A percentile compares a stretch with the other conserved stretches of the same genome.
Evolutionary conservation across 2,888 invertebrate genomes (phyloP).

Genomic region (Phymatocera aterrima): DNA sequence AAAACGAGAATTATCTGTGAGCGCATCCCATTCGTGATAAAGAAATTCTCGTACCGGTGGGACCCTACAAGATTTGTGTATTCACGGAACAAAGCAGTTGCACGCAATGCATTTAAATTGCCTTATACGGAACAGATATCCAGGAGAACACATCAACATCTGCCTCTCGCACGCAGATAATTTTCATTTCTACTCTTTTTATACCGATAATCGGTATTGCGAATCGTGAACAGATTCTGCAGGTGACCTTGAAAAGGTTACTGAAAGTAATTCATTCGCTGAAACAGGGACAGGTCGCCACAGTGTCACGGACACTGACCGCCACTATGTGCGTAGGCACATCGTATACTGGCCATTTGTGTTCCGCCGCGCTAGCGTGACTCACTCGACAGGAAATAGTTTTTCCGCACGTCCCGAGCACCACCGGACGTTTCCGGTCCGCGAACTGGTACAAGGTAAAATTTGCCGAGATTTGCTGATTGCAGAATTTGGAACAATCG

Average conservation of each 20-base stretch:
- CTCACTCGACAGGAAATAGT: conserved; percentile 68
- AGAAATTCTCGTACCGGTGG: not conserved
- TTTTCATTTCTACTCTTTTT: no score
- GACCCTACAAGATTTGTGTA: not conserved
- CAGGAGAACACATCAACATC: not conserved
- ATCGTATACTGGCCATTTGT: conserved; percentile 50
- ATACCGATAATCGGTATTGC: not conserved
- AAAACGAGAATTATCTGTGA: not conserved
- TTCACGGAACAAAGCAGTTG: not conserved
- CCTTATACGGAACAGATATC: not conserved
- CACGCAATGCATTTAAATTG: conserved; percentile 35
- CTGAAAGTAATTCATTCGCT: conserved; percentile 32
- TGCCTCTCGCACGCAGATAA: not conserved
- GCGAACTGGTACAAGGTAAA: conserved; percentile 67
- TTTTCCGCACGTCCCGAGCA: conserved; percentile 57
- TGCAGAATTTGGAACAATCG: not conserved
- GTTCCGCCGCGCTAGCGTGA: conserved; percentile 57
- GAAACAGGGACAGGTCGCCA: conserved; percentile 50
- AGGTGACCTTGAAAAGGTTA: conserved; percentile 37
- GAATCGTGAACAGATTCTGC: not conserved
- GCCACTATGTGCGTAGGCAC: conserved; percentile 48
- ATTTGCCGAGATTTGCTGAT: conserved; percentile 49
- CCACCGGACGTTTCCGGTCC: conserved; percentile 59
- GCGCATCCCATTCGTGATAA: not conserved
- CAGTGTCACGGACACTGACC: conserved; percentile 60